Evolutionary conservation across 2,888 invertebrate species (phyloP), one percentile per base, ranked within the genome.

Genomic region (Troides oblongomaculatus): DNA sequence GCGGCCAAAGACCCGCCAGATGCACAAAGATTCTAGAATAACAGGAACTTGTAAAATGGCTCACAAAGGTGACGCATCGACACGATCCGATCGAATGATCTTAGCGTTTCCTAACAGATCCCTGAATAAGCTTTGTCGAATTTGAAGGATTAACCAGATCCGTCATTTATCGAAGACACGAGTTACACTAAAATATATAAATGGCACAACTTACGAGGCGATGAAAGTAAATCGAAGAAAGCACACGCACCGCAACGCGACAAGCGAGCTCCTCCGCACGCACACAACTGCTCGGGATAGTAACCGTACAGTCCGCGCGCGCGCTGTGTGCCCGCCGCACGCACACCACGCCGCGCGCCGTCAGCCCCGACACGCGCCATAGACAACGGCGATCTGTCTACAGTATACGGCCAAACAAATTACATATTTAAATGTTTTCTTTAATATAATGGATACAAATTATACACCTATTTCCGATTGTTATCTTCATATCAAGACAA

Each of bases 61-160:
- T 90, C 88, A 90, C 91, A 89, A 89, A 89, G 90, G 90, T 92
- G 92, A 92, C 92, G 92, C 92, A 92, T 91, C 91, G 90, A 90
- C 90, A 90, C 89, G 88, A 89, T 89, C 87, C 89, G 81, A 89
- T 86, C 87, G 85, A 89, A 88, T 88, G 89, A 85, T 88, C 85
- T 82, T 83, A 79, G 80, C 77, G 76, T 80, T 82, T 83, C 75
- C 79, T 75, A 65, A 72, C 73, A 75, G 71, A 77, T 74, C 76
- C 77, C 73, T 75, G 73, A 72, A 72, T 71, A 53, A 70, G 70
- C 70, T 71, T 70, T 70, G 61, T 43, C 39, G 74, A 67, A 64
- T 70, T 67, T 67, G 69, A 46, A 69, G 39, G 67, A 66, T 64
- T 63, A 64, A 62, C 12, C 12, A 74, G 73, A 68, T 66, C 71